Base-by-base conservation (phyloP, 2,888 invertebrate species). In the Mamestra brassicae region DNA sequence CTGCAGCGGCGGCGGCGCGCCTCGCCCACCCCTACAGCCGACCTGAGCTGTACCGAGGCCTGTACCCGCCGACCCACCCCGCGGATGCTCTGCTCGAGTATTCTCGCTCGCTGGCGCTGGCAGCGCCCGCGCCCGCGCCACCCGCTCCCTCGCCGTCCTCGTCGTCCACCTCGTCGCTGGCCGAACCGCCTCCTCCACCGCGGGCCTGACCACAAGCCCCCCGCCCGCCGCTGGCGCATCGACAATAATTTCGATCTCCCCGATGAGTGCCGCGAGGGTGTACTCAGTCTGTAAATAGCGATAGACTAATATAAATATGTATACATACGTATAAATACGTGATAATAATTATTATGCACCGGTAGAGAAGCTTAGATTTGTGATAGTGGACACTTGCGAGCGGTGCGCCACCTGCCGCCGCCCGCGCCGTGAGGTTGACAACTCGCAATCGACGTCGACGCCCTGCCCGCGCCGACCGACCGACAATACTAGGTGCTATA, bases 11-110 rank as follows among this genome's bases (percentile, higher is more conserved):
- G 84, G 97, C 98, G 74, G 97, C 98, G 73, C 97, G 98, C 34
- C 97, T 97, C 36, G 97, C 97, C 80, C 97, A 97, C 85, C 97
- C 98, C 1, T 98, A 98, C 92, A 97, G 97, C 65, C 97, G 98
- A 77, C 98, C 98, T 17, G 98, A 98, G 89, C 97, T 98, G 88
- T 98, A 98, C 92, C 96, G 98, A 72, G 98, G 98, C 83, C 97
- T 98, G 85, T 98, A 98, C 93, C 97, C 98, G 7, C 97, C 97
- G 89, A 96, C 94, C 55, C 97, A 94, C 76, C 95, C 97, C 1
- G 96, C 95, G 3, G 98, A 98, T 87, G 97, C 98, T 13, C 95
- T 98, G n/a, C 94, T 98, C 76, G 98, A 98, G 87, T 98, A 98
- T 93, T 98, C 98, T 90, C 97, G 98, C 64, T 95, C 96, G 66